A percentile compares a stretch with the other conserved stretches of the same genome.
Evolutionary conservation across 2,113 vertebrate species (phyloP).

Genomic region (Gasterosteus aculeatus): DNA sequence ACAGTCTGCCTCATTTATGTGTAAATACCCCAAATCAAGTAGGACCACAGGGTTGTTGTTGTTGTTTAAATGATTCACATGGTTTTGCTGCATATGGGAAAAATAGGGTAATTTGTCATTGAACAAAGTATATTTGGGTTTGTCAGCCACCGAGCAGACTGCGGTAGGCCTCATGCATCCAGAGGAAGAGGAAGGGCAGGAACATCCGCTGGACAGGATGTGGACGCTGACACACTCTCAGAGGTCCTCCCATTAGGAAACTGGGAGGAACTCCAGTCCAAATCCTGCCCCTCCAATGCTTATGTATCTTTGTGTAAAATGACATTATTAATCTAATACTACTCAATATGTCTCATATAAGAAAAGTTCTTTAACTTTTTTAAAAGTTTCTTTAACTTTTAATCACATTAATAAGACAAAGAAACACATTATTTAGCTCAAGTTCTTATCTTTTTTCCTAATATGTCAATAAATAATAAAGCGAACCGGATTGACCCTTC

Average conservation of each 20-base stretch:
- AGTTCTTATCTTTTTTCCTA: not conserved
- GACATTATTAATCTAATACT: not conserved
- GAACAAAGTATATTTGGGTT: not conserved
- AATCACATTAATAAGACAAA: not conserved
- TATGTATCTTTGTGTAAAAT: not conserved
- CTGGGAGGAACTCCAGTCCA: slow-evolving; percentile 27
- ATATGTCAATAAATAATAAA: not conserved
- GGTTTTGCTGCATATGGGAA: not conserved
- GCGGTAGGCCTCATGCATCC: slow-evolving; percentile 5
- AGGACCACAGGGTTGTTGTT: not conserved
- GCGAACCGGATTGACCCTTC: not conserved
- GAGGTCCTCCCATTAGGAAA: not conserved
- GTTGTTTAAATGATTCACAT: not conserved
- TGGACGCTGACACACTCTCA: slow-evolving; percentile 24
- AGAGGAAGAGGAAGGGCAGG: slow-evolving; percentile 46
- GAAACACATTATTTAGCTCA: not conserved
- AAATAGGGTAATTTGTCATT: not conserved
- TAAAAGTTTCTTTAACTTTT: too few relatives aligned
- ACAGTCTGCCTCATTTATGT: not conserved
- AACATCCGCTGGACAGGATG: slow-evolving; percentile 65
- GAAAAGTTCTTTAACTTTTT: not conserved
- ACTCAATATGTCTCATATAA: not conserved
- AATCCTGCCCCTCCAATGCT: not conserved
- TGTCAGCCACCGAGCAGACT: not conserved
- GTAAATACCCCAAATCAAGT: not conserved